Evolutionary conservation across 2,113 vertebrate species (phyloP), one percentile per base, ranked within the genome.

Genomic region (Nycticebus coucang): DNA sequence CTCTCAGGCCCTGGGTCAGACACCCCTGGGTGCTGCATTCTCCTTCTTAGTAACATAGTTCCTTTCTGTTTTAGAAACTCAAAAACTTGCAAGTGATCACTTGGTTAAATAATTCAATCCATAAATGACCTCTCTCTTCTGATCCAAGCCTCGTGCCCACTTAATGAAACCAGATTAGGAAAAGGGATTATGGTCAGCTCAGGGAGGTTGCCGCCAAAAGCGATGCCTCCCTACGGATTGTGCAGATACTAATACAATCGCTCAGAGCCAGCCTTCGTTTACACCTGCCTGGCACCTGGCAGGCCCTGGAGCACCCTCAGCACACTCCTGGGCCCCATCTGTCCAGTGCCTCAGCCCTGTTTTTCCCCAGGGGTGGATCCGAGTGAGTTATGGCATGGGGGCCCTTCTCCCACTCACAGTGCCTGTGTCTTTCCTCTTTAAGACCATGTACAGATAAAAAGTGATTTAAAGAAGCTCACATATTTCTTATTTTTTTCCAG

Each of bases 191-290:
- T 69, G 59, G 93, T 95, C 83, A 66, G 97, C 95, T 95, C 26
- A 8, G 60, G 77, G 95, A 97, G 97, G 97, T 96, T 97, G 88
- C 96, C 98, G 98, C 97, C 98, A 98, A 81, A 24, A 87, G 79
- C 83, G 95, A 98, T 98, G 96, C 95, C 26, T 98, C 98, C 96
- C 0, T 12, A 77, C 5, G 94, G 97, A 98, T 98, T 89, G n/a
- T 22, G 2, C 5, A 93, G 98, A 83, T 92, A 62, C 45, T 97
- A 98, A 98, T 95, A 93, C 79, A 45, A 92, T 96, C 87, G 85
- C 66, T 89, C 91, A 95, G 87, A 89, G 95, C 75, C 82, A 91
- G 71, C 18, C 57, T 74, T 22, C 50, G 0, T 60, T 79, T 53
- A 53, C 21, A 41, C 15, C 41, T 45, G n/a, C 69, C 57, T 2